These are phyloP conservation scores for Symphodus melops DNA, from an alignment of 2,113 vertebrate genomes.

Conservation along the genomic window DNA sequence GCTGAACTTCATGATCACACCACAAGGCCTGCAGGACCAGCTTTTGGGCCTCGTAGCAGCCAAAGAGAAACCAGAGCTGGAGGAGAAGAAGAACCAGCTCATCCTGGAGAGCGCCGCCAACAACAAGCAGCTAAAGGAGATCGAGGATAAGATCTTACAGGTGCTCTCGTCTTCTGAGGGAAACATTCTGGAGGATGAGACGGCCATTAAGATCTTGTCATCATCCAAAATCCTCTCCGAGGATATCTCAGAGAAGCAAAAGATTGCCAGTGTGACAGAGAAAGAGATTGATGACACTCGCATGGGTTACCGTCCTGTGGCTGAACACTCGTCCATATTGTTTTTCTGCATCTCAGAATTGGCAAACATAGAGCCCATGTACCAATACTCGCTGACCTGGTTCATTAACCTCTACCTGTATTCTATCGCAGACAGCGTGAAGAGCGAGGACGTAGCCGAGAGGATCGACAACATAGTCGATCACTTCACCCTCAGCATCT, in stretches of 20 bases:
- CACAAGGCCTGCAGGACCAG: conserved; percentile 93
- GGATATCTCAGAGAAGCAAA: conserved; percentile 92
- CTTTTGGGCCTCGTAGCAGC: conserved; percentile 93
- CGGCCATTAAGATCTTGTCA: conserved; percentile 89
- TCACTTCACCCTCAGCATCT: conserved; percentile 90
- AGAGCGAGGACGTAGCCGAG: conserved; percentile 80
- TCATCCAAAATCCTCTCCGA: conserved; percentile 91
- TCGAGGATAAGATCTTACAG: conserved; percentile 92
- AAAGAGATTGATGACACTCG: conserved; percentile 90
- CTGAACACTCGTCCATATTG: conserved; percentile 88
- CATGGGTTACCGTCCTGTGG: conserved; percentile 93
- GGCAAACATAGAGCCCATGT: conserved; percentile 95
- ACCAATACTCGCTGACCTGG: conserved; percentile 93
- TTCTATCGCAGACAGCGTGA: conserved; percentile 86
- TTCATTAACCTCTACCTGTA: conserved; percentile 91
- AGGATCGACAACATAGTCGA: conserved; percentile 86
- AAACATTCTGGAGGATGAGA: conserved; percentile 95
- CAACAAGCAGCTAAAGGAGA: conserved; percentile 92
- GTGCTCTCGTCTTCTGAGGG: conserved; percentile 90
- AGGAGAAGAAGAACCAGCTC: conserved; percentile 92
- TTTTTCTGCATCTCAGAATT: conserved; percentile 96
- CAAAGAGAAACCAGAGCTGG: conserved; percentile 92
- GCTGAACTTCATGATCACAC: conserved; percentile 96
- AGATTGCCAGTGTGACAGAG: conserved; percentile 89
- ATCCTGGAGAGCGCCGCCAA: conserved; percentile 92